Evolutionary conservation across 2,888 invertebrate genomes (phyloP).

Genomic region (Coenonympha arcania): DNA sequence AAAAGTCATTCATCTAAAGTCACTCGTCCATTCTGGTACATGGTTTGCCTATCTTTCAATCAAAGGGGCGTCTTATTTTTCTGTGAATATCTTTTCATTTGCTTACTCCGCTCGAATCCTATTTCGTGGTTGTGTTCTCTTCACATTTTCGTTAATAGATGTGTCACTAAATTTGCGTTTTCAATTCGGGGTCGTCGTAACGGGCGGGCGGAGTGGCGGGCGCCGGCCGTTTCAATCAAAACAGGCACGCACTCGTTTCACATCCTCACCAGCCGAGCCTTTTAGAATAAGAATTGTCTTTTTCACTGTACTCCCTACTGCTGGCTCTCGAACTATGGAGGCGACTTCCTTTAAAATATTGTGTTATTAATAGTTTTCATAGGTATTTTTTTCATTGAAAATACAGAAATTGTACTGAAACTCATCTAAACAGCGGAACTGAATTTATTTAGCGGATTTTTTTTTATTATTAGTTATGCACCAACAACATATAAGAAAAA

Average conservation of each 20-base stretch:
- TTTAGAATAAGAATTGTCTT: slow-evolving; percentile 75
- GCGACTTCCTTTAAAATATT: slow-evolving; percentile 31
- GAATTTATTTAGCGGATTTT: too few species aligned
- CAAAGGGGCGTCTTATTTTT: background rate
- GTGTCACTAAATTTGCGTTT: slow-evolving; percentile 72
- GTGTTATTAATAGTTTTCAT: too few species aligned
- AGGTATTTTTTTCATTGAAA: background rate
- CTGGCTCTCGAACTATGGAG: slow-evolving; percentile 46
- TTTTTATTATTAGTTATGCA: too few species aligned
- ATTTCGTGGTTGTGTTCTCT: slow-evolving; percentile 55
- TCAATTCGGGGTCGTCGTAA: slow-evolving; percentile 57
- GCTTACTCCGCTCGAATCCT: slow-evolving; percentile 38
- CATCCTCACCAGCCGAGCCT: slow-evolving; percentile 66
- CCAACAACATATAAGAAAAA: too few species aligned
- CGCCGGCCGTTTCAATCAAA: slow-evolving; percentile 67
- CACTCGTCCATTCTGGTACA: too few species aligned
- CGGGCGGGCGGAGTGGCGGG: too few species aligned
- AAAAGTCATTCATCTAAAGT: too few species aligned
- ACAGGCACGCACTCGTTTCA: slow-evolving; percentile 69
- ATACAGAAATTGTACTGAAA: too few species aligned
- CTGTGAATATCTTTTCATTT: slow-evolving; percentile 28
- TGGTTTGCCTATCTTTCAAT: background rate
- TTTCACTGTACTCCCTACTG: slow-evolving; percentile 60
- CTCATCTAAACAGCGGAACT: too few species aligned
- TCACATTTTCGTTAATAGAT: slow-evolving; percentile 67